Base-by-base conservation (phyloP, 2,797 vertebrate genomes). In the Erethizon dorsatum region DNA sequence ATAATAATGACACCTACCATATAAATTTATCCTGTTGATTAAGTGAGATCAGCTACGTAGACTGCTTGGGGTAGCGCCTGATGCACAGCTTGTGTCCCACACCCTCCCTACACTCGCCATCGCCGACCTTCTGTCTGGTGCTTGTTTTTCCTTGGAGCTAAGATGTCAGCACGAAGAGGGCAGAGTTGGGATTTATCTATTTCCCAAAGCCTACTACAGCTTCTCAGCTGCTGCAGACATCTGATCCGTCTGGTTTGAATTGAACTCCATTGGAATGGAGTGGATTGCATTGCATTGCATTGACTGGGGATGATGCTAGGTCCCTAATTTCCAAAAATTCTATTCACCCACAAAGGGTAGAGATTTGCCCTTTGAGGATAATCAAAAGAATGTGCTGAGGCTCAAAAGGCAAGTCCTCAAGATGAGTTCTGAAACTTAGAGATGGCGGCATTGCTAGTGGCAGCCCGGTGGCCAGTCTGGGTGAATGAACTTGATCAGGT, bases 51-150 rank as follows among this genome's bases (percentile, higher is more conserved):
- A 26, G 54, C 14, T 41, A 33, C 59, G 26, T 18, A 56, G 91
- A 61, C 28, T 83, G 37, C 41, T 71, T 69, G 14, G 47, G 47
- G 77, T 11, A n/a, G 12, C 6, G 5, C 22, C 71, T 82, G 78
- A 41, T 56, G 4, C 26, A 31, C 0, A 37, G 61, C 26, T 9
- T 26, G n/a, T 56, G 52, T 45, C 26, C 24, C 61, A 41, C n/a
- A 31, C 1, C 20, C 63, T 54, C 28, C 10, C 67, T 8, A 7
- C 20, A 6, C 0, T 0, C 0, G 14, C 22, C 28, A 9, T 24
- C 18, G 20, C n/a, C 83, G 20, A 47, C 91, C 45, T 59, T 54
- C 80, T 10, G 13, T 7, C 41, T 31, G 65, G 26, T 12, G 11
- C 50, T 41, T 47, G 0, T 26, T 50, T 67, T 94, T 47, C 87